Conservation (phyloP, 2,113 vertebrate species). For the Plotosus lineatus region DNA sequence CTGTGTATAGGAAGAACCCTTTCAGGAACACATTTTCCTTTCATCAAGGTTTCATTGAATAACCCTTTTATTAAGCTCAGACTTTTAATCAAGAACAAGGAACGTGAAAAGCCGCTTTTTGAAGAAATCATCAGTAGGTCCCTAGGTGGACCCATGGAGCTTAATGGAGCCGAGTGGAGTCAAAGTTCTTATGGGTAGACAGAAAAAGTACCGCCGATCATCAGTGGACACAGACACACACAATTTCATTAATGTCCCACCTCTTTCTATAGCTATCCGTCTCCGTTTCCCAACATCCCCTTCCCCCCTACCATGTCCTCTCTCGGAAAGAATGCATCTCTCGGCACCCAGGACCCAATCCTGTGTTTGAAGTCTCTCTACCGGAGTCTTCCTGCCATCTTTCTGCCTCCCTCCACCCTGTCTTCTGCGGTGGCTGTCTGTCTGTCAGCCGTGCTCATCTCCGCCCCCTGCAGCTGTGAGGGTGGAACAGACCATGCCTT, state of each 20-base stretch:
- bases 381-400: conserved; percentile 60
- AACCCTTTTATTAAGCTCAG: background rate
- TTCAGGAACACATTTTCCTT: background rate
- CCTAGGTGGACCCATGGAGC: background rate
- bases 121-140: background rate
- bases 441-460: conserved; percentile 59
- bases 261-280: conserved; percentile 16
- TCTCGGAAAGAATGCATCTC: conserved; percentile 68
- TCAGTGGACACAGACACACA: conserved; percentile 18
- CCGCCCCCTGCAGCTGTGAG: conserved; percentile 68
- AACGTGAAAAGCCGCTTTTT: background rate
- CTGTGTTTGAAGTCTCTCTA: conserved; percentile 70
- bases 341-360: conserved; percentile 68
- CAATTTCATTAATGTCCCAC: conserved; percentile 42
- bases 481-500: conserved; percentile 68
- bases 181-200: background rate
- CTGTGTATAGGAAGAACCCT: background rate
- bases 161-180: background rate
- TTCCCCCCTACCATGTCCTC: conserved; percentile 32
- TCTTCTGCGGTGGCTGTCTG: conserved; percentile 59
- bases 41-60: background rate
- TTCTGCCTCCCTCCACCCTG: conserved; percentile 53
- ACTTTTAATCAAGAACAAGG: background rate
- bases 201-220: background rate
- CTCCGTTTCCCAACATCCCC: conserved; percentile 25